Base-by-base conservation (phyloP, 2,113 vertebrate species). In the Puntigrus tetrazona region DNA sequence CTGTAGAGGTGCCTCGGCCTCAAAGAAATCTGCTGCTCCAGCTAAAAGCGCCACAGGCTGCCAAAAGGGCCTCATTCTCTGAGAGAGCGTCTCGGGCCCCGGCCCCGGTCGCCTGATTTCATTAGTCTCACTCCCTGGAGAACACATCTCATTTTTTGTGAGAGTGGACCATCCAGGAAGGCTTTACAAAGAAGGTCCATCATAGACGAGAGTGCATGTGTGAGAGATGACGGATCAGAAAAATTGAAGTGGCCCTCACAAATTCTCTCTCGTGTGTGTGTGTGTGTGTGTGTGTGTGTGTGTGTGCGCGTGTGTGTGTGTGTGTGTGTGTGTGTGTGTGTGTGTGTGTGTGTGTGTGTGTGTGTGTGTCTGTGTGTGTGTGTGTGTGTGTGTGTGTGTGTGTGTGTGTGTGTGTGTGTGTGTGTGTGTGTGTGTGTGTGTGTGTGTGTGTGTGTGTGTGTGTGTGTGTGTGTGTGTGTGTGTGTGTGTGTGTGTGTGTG, bases 21-120 rank as follows among this genome's bases (percentile, higher is more conserved):
- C 91, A 94, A 94, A 93, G 94, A 93, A 95, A 95, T 94, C 87
- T 95, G 94, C 94, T 93, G 93, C 90, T 92, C 90, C 91, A 93
- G 94, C 94, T 95, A 94, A 95, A 95, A 94, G 88, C 89, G 74
- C 85, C 87, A 78, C 88, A 36, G 87, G 86, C 86, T 91, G 92
- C 92, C 92, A 94, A 94, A 86, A 92, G 89, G 90, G 90, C 89
- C 92, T 94, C 90, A 94, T 93, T 94, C 89, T 93, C 92, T 93
- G 92, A 94, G 92, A 93, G 91, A 90, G 88, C 88, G 89, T 34
- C 63, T 20, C 18, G 13, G 4, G 34, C 34, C 59, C 47, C 86
- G 88, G 81, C 31, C 75, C 90, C 90, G 91, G 85, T 92, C 86
- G 88, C 91, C 91, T 94, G 93, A 94, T 94, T 94, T 92, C 94